These are phyloP conservation scores for Tadarida brasiliensis DNA, from an alignment of 2,797 vertebrate genomes.

Conservation along the genomic window DNA sequence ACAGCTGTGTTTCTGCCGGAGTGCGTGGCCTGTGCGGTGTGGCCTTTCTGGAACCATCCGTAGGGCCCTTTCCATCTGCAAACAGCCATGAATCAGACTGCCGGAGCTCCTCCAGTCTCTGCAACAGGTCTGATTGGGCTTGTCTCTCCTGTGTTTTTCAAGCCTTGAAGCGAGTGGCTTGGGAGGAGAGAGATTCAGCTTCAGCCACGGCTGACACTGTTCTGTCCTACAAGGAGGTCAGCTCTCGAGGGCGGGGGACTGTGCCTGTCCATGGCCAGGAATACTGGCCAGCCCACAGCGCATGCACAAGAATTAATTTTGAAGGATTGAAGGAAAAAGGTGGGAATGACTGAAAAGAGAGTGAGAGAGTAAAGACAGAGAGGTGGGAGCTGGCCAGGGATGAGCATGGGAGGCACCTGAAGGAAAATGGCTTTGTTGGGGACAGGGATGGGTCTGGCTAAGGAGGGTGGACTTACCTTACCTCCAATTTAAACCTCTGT, in stretches of 20 bases:
- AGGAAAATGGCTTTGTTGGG: background rate
- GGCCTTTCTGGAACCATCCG: background rate
- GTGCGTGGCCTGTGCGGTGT: rapidly evolving
- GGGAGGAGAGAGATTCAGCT: background rate
- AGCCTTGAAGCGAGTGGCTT: background rate
- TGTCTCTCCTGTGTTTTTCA: background rate
- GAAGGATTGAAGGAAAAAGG: background rate
- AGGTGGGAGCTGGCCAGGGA: background rate
- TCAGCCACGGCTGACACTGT: background rate
- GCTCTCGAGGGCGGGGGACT: rapidly evolving
- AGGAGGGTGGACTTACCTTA: rapidly evolving
- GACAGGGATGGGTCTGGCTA: background rate
- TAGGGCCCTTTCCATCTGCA: background rate
- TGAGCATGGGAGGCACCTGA: rapidly evolving
- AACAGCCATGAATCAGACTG: background rate
- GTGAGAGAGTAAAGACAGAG: background rate
- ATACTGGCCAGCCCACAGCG: no score
- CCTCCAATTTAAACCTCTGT: background rate
- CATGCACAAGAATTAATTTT: background rate
- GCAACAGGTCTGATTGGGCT: no score
- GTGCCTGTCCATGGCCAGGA: no score
- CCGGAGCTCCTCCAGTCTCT: background rate
- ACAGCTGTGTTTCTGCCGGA: rapidly evolving
- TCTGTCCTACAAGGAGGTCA: background rate
- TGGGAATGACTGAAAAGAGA: background rate